Evolutionary conservation across 2,888 invertebrate genomes (phyloP).

Genomic region (Clepsis dumicolana): DNA sequence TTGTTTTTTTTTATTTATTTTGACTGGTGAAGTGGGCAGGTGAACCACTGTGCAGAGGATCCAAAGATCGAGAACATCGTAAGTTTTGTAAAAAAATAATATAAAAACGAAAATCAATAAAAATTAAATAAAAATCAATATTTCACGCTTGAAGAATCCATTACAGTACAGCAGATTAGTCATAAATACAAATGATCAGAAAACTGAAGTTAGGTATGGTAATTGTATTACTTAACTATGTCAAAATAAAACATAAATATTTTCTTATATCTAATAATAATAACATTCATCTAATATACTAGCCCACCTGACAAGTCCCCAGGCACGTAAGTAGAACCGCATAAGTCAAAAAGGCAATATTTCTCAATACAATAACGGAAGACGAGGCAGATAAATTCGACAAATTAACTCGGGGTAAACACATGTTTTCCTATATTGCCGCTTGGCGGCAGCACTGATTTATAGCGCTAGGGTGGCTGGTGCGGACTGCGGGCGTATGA

Average conservation of each 20-base stretch:
- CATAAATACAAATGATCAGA: no score
- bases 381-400: slow-evolving; percentile 83
- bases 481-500: slow-evolving; percentile 58
- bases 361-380: slow-evolving; percentile 77
- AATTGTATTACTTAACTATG: no score
- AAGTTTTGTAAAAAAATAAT: no score
- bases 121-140: background rate
- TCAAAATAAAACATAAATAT: background rate
- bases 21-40: background rate
- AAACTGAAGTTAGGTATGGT: no score
- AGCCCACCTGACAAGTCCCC: background rate
- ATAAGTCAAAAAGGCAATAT: slow-evolving; percentile 70
- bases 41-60: background rate
- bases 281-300: background rate
- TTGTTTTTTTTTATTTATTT: background rate
- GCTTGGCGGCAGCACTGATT: slow-evolving; percentile 82
- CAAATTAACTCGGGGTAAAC: slow-evolving; percentile 85
- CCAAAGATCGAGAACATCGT: background rate
- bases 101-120: background rate
- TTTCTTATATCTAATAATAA: background rate
- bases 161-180: no score
- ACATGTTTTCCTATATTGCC: slow-evolving; percentile 85
- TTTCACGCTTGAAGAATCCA: no score
- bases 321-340: slow-evolving; percentile 48
- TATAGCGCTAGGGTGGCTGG: slow-evolving; percentile 73